Evolutionary conservation across 1,140 invertebrate species (phyloP).

Genomic region (Drosophila carrolli): DNA sequence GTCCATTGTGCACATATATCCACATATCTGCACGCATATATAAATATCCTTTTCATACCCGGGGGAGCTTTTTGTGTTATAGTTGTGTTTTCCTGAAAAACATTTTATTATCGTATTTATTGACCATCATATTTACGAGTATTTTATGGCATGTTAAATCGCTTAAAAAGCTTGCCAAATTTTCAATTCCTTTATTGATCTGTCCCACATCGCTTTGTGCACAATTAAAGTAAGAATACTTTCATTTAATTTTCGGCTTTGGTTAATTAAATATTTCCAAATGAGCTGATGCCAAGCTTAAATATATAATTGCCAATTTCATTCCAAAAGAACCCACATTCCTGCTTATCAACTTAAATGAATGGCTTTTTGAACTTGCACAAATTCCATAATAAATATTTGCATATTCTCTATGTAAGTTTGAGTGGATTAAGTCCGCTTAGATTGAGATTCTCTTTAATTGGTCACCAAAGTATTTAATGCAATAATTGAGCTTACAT

Average conservation of each 20-base stretch:
- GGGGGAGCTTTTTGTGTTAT: constrained; percentile 55
- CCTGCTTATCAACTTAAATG: constrained; percentile 21
- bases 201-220: constrained; percentile 26
- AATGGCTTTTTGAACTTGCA: constrained; percentile 28
- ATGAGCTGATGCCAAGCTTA: constrained; percentile 14
- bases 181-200: constrained; percentile 56
- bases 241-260: constrained; percentile 19
- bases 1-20: constrained; percentile 58
- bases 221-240: constrained; percentile 15
- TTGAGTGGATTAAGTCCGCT: constrained; percentile 27
- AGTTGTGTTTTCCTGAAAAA: constrained; percentile 55
- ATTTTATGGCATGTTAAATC: constrained; percentile 67
- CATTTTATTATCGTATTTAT: constrained; percentile 79
- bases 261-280: constrained; percentile 39
- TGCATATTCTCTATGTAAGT: constrained; percentile 12
- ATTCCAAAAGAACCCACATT: constrained; percentile 6
- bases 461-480: constrained; percentile 40
- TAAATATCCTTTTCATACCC: constrained; percentile 32
- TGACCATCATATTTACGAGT: constrained; percentile 71
- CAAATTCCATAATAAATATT: constrained; percentile 29
- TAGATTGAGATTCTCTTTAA: constrained; percentile 11
- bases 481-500: constrained; percentile 20
- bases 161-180: constrained; percentile 55
- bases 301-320: constrained; percentile 15
- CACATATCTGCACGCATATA: constrained; percentile 28